Base-by-base conservation (phyloP, 1,140 invertebrate species). In the Drosophila pseudoananassae region DNA sequence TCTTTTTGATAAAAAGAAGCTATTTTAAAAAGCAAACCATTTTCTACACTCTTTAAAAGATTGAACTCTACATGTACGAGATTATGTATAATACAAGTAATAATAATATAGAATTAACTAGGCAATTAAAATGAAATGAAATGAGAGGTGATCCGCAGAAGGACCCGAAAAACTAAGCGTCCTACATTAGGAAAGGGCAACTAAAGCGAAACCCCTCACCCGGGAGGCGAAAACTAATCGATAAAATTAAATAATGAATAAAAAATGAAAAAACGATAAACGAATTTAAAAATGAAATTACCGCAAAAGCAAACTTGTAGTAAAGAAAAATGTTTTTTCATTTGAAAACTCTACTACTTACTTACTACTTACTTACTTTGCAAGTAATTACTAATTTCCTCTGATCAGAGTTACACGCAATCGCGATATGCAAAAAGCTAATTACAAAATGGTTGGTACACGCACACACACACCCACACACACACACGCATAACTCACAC, bases 11-110 rank as follows among this genome's bases (percentile, higher is more conserved):
- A 87, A 90, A 90, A 90, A 90, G 81, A 78, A 76, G 85, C 83
- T 87, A 82, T 87, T 87, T 87, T 87, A 87, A 82, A 78, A 81
- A 87, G 74, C 65, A 90, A 90, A 90, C 61, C 77, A 88, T 90
- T 90, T 90, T 90, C 85, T 90, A 90, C 81, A 90, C 87, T 90
- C 85, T 90, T 90, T 85, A 90, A 89, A 89, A 87, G 84, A 88
- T 76, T 88, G 84, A 88, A 83, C 64, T 88, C 83, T 88, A 83
- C 84, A 79, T 87, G 74, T 76, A 75, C 71, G 71, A 75, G 76
- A 70, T 69, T 88, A 89, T 88, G 78, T 88, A 87, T 78, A 70
- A 88, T 79, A 64, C 25, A 77, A 71, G 33, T 69, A 76, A 69
- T 56, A 77, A 87, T 77, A 85, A 80, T 72, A 75, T 87, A 87